Base-by-base conservation (phyloP, 1,140 invertebrate species). In the Drosophila littoralis region DNA sequence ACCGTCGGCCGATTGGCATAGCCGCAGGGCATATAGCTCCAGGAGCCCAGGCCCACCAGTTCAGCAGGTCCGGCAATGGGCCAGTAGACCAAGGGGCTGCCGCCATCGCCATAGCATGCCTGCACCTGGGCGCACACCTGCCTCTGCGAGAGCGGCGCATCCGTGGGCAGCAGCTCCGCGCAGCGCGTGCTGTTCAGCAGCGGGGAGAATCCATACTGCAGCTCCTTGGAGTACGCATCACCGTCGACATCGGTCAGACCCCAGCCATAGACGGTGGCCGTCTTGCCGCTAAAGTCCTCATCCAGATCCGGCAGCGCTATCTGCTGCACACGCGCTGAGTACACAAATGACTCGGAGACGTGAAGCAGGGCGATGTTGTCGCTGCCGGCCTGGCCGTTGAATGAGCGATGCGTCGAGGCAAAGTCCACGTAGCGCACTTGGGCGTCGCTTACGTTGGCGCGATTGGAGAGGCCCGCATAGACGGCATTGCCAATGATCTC, bases 1-100 rank as follows among this genome's bases (percentile, higher is more conserved):
- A 97, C 95, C 0, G 96, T 95, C 0, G 96, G 96, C 0, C 94
- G 93, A 6, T 93, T 93, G 67, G 91, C 92, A 35, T 92, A 92
- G 3, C 95, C 95, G 71, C 96, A 96, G 52, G 96, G 96, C 45
- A 94, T 93, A 22, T 95, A 92, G n/a, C 96, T 96, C 95, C 95
- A 97, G 0, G 96, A 96, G 0, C 96, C 96, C 2, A 96, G 93
- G 1, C 96, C 96, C 50, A 96, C 81, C 22, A 92, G 58, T n/a
- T 91, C 81, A 6, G 77, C 66, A 2, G 80, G 67, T 32, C 89
- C 81, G 7, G 50, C 22, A 67, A 86, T 70, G 46, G 82, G 72
- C 93, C 90, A 77, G 93, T 92, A 81, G 35, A 94, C 92, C 6
- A 96, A 81, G 2, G 95, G 95, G 58, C 95, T 95, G 55, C 95